Evolutionary conservation across 2,888 invertebrate species (phyloP), one percentile per base, ranked within the genome.

Genomic region (Rhyacophila evoluta): DNA sequence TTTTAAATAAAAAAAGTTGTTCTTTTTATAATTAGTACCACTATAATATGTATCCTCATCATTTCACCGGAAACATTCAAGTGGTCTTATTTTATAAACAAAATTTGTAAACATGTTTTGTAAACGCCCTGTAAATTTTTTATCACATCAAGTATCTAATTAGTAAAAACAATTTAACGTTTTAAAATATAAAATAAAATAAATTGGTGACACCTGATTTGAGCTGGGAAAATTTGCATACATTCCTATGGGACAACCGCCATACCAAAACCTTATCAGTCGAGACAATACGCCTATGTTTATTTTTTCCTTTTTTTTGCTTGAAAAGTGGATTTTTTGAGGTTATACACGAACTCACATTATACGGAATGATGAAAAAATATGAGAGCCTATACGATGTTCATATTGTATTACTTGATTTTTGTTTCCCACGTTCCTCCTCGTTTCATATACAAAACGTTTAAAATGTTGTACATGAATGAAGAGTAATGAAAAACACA

Each of bases 331-430:
- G 55, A 55, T 12, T 55, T 41, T 55, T 55, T 55, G 55, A 55
- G 55, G 55, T 55, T 55, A 19, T 55, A 55, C 25, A 55, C 55
- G 6, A 25, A 25, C 55, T 55, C 55, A 55, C 55, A 55, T 55
- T 55, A 55, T 55, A 25, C 55, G 55, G 19, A 55, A 55, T 55
- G 55, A 55, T 55, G 55, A 55, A 55, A 55, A 55, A 55, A 55
- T 55, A 55, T 55, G 55, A 55, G 55, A 55, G 19, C 55, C 10
- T 55, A 55, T 55, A 55, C 25, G 55, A 19, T 19, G 55, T 19
- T 55, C 55, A 55, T 55, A 55, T 55, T 55, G 55, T 19, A 55
- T 55, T 55, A 55, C 55, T 55, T 55, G 55, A 55, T 55, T 55
- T 55, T 55, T 55, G 19, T 25, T 55, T 55, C 19, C 55, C 55